These are phyloP conservation scores for Adelosebastes latens DNA, from an alignment of 2,797 vertebrate species.

Conservation along the genomic window DNA sequence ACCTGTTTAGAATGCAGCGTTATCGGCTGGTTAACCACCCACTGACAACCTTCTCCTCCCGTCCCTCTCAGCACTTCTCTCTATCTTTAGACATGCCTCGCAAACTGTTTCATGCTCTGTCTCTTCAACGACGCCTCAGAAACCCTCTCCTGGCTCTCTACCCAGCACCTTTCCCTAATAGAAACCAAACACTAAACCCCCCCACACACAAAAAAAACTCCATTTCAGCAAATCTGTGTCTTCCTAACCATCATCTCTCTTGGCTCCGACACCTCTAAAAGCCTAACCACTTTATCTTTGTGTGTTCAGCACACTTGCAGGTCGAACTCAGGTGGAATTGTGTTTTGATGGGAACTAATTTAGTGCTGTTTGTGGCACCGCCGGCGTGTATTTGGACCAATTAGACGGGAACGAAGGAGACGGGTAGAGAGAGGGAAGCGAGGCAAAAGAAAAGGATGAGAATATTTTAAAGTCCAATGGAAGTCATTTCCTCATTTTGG, in stretches of 20 bases:
- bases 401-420: constrained; percentile 53
- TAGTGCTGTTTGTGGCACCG: constrained; percentile 43
- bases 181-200: constrained; percentile 40
- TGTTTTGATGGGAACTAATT: constrained; percentile 68
- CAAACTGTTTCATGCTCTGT: constrained; percentile 68
- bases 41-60: constrained; percentile 47
- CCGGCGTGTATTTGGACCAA: constrained; percentile 48
- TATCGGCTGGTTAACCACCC: constrained; percentile 67
- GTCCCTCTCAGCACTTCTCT: constrained; percentile 52
- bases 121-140: constrained; percentile 48
- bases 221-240: constrained; percentile 58
- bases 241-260: constrained; percentile 37
- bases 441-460: constrained; percentile 28
- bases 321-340: constrained; percentile 58
- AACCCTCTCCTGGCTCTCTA: constrained; percentile 43
- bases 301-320: constrained; percentile 62
- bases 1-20: constrained; percentile 69
- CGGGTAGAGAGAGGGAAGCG: constrained; percentile 15
- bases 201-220: constrained; percentile 14
- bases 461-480: constrained; percentile 57
- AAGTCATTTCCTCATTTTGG: constrained; percentile 58
- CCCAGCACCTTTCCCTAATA: constrained; percentile 55
- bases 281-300: constrained; percentile 49
- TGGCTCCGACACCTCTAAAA: constrained; percentile 25
- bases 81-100: constrained; percentile 72